Evolutionary conservation across 1,140 invertebrate species (phyloP), one percentile per base, ranked within the genome.

Genomic region (Drosophila pseudoananassae): DNA sequence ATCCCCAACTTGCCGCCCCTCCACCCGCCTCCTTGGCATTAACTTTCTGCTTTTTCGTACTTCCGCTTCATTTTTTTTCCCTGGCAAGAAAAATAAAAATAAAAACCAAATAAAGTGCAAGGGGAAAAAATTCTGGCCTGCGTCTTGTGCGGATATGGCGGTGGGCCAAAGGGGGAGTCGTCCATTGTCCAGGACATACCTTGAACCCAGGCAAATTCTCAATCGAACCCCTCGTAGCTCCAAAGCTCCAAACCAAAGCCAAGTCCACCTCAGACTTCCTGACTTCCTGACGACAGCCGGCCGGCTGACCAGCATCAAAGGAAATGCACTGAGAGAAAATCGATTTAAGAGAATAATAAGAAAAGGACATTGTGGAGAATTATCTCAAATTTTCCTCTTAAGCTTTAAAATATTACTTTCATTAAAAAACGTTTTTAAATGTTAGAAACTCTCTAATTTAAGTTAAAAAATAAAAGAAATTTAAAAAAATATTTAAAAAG

Each of bases 31-130:
- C 74, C 17, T 66, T 66, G 59, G 78, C 82, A 76, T 87, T 85
- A 87, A 87, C 82, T 85, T 87, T 82, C 63, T 76, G 83, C 82
- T 87, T 85, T 87, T 85, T 85, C 78, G 82, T 81, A 78, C 82
- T 88, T 87, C 82, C 70, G 82, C 82, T 88, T 87, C 82, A 87
- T 85, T 85, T 85, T 85, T 82, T 85, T 82, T 74, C 61, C 51
- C 50, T 60, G 57, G 43, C 36, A 31, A 59, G 52, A 69, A 70
- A 74, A 74, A 57, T 43, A 43, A 6, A 43, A 43, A 43, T 15
- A 43, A 43, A 43, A 43, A 14, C 14, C 27, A 52, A 77, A 66
- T 49, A 55, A 69, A 84, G 72, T 76, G 76, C 76, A 85, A 57
- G 76, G 75, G 52, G 40, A 74, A 76, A 84, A 77, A 77, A 87